phyloP scores from a whole-genome alignment of 2,888 invertebrate species.

The Nebria salina region DNA sequence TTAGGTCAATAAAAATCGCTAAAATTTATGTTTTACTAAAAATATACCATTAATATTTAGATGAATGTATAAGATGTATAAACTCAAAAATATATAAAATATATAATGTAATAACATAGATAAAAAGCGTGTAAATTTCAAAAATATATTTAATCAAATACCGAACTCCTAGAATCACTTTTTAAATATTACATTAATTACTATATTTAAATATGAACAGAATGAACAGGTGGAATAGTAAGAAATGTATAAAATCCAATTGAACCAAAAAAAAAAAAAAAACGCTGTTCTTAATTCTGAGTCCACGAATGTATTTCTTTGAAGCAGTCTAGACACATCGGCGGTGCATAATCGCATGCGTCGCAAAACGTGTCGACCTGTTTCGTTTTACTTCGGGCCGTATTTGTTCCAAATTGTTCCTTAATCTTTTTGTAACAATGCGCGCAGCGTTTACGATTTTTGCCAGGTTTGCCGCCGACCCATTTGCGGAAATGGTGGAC shows the following conservation, averaged over 20 bases:
- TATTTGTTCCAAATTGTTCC: not conserved
- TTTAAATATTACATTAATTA: too few species aligned
- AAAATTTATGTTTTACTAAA: too few species aligned
- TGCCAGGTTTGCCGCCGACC: not conserved
- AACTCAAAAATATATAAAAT: too few species aligned
- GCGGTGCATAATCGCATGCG: not conserved
- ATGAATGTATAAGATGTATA: too few species aligned
- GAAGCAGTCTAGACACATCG: not conserved
- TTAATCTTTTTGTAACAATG: not conserved
- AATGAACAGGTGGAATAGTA: too few species aligned
- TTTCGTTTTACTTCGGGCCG: not conserved
- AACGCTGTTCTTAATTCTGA: not conserved
- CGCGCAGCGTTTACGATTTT: not conserved
- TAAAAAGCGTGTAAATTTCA: too few species aligned
- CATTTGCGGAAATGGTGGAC: not conserved
- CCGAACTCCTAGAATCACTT: too few species aligned
- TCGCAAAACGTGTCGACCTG: not conserved
- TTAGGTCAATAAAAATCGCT: too few species aligned
- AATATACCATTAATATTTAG: too few species aligned
- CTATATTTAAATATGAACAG: too few species aligned
- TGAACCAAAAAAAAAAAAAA: not conserved
- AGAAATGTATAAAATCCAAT: not conserved
- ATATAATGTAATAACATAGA: too few species aligned
- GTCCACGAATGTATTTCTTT: not conserved
- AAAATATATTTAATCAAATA: too few species aligned